phyloP scores from a whole-genome alignment of 2,888 invertebrate species.

The Iphiclides podalirius region DNA sequence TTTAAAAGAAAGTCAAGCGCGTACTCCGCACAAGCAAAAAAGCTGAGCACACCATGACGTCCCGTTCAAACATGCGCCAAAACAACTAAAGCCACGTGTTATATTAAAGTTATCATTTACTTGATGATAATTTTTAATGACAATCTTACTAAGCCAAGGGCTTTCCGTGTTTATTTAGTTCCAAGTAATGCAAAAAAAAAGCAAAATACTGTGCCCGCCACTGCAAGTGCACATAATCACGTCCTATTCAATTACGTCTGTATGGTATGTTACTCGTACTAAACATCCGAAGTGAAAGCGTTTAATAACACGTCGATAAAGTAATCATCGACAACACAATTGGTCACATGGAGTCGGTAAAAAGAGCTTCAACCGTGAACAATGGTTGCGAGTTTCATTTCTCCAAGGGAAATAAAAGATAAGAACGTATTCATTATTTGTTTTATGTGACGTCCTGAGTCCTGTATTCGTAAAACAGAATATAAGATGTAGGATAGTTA shows the following conservation, averaged over 20 bases:
- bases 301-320: conserved; percentile 49
- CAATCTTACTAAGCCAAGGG: no score
- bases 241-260: conserved; percentile 14
- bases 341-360: conserved; percentile 49
- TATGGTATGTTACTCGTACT: conserved; percentile 28
- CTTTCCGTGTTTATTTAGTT: conserved; percentile 1
- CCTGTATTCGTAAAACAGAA: neutral
- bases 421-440: neutral
- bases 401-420: neutral
- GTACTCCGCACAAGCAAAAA: no score
- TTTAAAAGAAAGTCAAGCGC: no score
- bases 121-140: no score
- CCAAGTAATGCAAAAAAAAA: no score
- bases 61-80: no score
- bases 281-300: conserved; percentile 63
- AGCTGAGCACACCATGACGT: no score
- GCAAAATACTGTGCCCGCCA: no score
- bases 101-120: no score
- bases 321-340: conserved; percentile 47
- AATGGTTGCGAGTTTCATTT: conserved; percentile 55
- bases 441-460: neutral
- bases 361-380: conserved; percentile 48
- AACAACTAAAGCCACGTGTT: no score
- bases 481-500: no score
- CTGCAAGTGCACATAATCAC: no score